Conservation (phyloP, 2,797 vertebrate species). For the Psittacula echo region DNA sequence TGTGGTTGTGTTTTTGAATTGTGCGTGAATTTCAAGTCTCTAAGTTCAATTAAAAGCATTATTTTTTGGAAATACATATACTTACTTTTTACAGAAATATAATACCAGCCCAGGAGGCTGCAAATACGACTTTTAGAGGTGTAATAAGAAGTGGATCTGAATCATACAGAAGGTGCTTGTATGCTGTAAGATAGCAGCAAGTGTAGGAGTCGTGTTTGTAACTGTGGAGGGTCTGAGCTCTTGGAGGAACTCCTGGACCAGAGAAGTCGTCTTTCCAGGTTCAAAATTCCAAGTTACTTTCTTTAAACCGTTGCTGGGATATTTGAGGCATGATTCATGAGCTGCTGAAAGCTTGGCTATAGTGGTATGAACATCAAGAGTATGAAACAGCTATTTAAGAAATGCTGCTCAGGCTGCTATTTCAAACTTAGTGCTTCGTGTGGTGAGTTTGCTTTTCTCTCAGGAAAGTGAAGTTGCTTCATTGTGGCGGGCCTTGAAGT, state of each 20-base stretch:
- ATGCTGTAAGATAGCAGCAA: background rate
- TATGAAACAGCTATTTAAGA: background rate
- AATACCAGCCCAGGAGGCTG: background rate
- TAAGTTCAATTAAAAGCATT: background rate
- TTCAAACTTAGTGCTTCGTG: background rate
- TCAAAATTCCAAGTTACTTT: background rate
- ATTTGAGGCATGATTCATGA: conserved; percentile 15
- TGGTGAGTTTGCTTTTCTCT: background rate
- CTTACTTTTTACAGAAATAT: background rate
- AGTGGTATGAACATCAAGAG: background rate
- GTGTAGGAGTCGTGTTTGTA: background rate
- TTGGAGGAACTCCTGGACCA: background rate
- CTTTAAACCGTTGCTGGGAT: background rate
- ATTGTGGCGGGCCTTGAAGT: background rate
- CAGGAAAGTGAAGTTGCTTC: background rate
- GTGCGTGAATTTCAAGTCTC: background rate
- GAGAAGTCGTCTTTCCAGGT: background rate
- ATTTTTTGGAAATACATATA: background rate
- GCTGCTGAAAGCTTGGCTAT: background rate
- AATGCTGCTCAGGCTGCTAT: background rate
- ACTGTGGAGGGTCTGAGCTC: background rate
- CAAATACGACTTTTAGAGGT: background rate
- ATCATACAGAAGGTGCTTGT: background rate
- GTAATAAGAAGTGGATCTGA: background rate
- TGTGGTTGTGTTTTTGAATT: background rate